Conservation (phyloP, 2,797 vertebrate species). For the Gallirallus australis region DNA sequence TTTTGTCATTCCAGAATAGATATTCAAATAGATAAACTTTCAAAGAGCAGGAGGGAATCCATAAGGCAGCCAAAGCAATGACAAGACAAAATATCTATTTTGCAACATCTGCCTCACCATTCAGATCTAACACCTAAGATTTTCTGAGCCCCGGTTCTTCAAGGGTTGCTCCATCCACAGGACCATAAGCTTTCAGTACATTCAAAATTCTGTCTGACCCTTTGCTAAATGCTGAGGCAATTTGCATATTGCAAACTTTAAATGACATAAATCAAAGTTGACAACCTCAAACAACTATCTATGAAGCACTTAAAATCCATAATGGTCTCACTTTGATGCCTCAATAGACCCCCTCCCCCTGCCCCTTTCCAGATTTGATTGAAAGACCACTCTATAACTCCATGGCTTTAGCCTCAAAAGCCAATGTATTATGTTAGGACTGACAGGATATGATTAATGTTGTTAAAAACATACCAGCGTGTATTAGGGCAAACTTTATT, state of each 20-base stretch:
- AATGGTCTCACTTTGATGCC: neutral
- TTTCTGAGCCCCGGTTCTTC: neutral
- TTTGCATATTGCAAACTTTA: neutral
- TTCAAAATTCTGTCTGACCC: neutral
- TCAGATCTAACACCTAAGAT: neutral
- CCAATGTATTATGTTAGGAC: neutral
- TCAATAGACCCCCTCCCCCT: neutral
- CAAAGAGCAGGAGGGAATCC: neutral
- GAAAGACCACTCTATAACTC: neutral
- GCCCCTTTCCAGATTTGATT: neutral
- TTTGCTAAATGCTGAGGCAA: neutral
- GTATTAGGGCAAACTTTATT: neutral
- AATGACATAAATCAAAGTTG: slow-evolving; percentile 4
- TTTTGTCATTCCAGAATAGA: neutral
- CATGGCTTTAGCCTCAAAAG: neutral
- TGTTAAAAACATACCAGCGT: neutral
- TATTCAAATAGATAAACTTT: neutral
- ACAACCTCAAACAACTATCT: neutral
- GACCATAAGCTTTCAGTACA: neutral
- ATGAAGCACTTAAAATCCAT: slow-evolving; percentile 19
- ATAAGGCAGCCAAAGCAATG: neutral
- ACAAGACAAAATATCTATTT: neutral
- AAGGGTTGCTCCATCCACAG: neutral
- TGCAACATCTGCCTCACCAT: neutral
- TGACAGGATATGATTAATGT: slow-evolving; percentile 17